A percentile compares a stretch with the other conserved stretches of the same genome.
phyloP scores from a whole-genome alignment of 2,888 invertebrate species.

The Tenthredo amoena region DNA sequence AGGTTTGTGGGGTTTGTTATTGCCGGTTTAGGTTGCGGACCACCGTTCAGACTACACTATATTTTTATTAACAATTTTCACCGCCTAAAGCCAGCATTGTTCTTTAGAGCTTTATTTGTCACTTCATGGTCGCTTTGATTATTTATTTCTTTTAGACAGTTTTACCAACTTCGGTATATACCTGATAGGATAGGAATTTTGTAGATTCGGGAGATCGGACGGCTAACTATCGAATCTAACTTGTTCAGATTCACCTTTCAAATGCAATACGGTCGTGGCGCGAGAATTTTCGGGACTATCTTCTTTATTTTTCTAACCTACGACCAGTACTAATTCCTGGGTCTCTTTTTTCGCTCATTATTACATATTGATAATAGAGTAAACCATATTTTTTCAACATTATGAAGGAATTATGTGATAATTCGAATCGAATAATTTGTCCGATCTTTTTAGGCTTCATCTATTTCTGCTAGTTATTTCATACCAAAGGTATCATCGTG shows the following conservation, averaged over 20 bases:
- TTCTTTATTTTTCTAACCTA: too few species aligned
- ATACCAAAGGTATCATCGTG: neutral
- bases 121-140: conserved; percentile 78
- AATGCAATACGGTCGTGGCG: too few species aligned
- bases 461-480: too few species aligned
- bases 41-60: neutral
- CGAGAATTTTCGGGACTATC: neutral
- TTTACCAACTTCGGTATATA: conserved; percentile 71
- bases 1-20: neutral
- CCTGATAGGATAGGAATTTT: neutral
- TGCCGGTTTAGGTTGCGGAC: neutral
- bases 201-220: neutral
- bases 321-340: too few species aligned
- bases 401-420: too few species aligned
- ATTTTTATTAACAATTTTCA: conserved; percentile 37
- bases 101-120: conserved; percentile 75
- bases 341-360: too few species aligned
- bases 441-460: too few species aligned
- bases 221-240: neutral
- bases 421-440: too few species aligned
- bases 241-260: neutral
- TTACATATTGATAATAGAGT: too few species aligned
- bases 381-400: too few species aligned
- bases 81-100: conserved; percentile 68
- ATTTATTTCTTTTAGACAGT: conserved; percentile 77